These are phyloP conservation scores for Drosophila nr. medialis DNA, from an alignment of 2,888 invertebrate genomes.

Conservation along the genomic window DNA sequence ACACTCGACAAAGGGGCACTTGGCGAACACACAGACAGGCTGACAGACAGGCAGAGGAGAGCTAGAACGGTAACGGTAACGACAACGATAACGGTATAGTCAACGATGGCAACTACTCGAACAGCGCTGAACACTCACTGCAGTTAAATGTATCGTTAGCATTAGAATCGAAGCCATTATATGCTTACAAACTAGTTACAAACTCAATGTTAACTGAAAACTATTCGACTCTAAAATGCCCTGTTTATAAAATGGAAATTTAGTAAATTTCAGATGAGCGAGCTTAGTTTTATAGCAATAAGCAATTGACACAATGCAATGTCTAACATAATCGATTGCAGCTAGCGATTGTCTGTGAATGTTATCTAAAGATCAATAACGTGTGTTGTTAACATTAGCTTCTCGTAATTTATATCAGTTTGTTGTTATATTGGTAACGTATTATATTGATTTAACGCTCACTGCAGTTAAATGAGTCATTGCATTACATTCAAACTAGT, in stretches of 20 bases:
- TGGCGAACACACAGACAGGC: conserved; percentile 54
- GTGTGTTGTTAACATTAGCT: neutral
- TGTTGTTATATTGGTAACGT: neutral
- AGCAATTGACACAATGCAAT: neutral
- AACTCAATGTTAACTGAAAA: conserved; percentile 21
- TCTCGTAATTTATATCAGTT: neutral
- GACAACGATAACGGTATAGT: conserved; percentile 35
- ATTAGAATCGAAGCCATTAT: conserved; percentile 51
- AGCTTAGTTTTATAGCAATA: neutral
- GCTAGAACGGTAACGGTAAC: conserved; percentile 24
- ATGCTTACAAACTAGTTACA: conserved; percentile 49
- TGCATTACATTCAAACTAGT: conserved; percentile 48
- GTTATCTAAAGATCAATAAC: neutral
- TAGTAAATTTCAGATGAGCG: neutral
- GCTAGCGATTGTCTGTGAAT: no score
- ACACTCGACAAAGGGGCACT: conserved; percentile 51
- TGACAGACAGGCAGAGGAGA: conserved; percentile 51
- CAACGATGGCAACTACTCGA: conserved; percentile 59
- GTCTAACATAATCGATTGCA: no score
- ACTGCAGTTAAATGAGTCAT: conserved; percentile 73
- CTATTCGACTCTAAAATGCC: conserved; percentile 15
- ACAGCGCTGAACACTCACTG: conserved; percentile 54
- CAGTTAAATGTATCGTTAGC: conserved; percentile 77
- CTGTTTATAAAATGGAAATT: conserved; percentile 6
- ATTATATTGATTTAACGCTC: conserved; percentile 27